Conservation (phyloP, 1,140 invertebrate genomes). For the Drosophila teissieri region DNA sequence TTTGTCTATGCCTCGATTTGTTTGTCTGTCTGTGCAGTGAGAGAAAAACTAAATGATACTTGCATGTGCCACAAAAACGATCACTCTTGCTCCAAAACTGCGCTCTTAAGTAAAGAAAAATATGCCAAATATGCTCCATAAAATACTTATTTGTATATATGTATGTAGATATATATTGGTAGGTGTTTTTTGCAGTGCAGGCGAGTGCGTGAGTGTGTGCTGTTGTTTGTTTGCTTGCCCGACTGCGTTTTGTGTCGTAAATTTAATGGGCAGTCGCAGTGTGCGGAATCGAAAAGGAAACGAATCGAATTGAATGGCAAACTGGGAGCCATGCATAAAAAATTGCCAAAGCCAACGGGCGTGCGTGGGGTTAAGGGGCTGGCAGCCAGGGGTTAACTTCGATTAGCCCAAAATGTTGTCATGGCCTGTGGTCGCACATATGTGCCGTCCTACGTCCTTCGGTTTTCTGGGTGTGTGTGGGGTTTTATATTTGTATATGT, state of each 20-base stretch:
- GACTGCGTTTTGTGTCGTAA: constrained; percentile 80
- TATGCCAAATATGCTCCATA: too few relatives aligned
- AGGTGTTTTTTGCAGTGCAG: neutral
- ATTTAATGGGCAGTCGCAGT: constrained; percentile 74
- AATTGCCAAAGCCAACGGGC: constrained; percentile 66
- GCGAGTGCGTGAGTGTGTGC: constrained; percentile 5
- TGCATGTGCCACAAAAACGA: neutral
- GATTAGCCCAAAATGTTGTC: constrained; percentile 82
- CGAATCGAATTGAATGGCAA: constrained; percentile 80
- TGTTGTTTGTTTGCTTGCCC: constrained; percentile 69
- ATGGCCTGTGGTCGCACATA: constrained; percentile 81
- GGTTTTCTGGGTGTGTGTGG: neutral
- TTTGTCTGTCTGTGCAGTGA: constrained; percentile 36
- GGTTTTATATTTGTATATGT: constrained; percentile 31
- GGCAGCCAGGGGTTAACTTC: constrained; percentile 78
- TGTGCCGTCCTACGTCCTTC: constrained; percentile 46
- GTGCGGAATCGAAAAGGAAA: constrained; percentile 71
- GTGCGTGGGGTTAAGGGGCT: constrained; percentile 7
- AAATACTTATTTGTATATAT: too few relatives aligned
- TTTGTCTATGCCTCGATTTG: constrained; percentile 65
- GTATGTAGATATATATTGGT: too few relatives aligned
- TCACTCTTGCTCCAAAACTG: neutral
- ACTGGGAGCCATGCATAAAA: constrained; percentile 78
- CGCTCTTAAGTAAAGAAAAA: neutral
- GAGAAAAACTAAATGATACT: neutral